Evolutionary conservation across 2,113 vertebrate genomes (phyloP).

Genomic region (Diglossa brunneiventris): DNA sequence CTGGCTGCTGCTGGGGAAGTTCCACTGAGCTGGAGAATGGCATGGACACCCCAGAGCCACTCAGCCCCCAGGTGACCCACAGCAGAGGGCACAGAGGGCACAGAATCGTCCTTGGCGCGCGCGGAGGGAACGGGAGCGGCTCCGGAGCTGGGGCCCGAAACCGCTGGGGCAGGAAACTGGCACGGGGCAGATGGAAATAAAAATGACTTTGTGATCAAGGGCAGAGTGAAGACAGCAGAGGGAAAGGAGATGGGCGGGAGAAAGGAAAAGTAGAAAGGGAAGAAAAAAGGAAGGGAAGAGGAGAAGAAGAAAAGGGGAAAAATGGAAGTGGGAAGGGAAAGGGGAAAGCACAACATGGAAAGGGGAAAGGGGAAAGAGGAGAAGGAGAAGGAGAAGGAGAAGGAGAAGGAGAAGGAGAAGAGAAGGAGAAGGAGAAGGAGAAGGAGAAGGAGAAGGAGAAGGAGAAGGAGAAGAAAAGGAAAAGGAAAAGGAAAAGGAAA

Average conservation of each 20-base stretch:
- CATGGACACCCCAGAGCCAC: neutral
- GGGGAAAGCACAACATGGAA: no score
- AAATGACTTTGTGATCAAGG: neutral
- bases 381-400: neutral
- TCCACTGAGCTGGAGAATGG: constrained; percentile 15
- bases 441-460: no score
- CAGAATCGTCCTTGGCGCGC: neutral
- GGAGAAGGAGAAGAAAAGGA: no score
- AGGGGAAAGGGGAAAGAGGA: no score
- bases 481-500: neutral
- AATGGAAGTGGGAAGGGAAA: no score
- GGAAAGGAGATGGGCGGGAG: neutral
- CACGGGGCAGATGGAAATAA: neutral
- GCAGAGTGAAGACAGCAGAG: neutral
- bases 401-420: fast-evolving
- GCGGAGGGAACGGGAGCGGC: neutral
- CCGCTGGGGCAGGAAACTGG: fast-evolving
- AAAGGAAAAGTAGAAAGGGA: neutral
- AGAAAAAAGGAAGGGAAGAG: neutral
- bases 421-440: no score
- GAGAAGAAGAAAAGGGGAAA: neutral
- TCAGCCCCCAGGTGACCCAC: neutral
- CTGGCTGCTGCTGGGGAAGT: neutral
- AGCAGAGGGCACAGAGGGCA: neutral
- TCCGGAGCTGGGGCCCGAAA: neutral